Evolutionary conservation across 2,797 vertebrate species (phyloP).

Genomic region (Macropodus opercularis): DNA sequence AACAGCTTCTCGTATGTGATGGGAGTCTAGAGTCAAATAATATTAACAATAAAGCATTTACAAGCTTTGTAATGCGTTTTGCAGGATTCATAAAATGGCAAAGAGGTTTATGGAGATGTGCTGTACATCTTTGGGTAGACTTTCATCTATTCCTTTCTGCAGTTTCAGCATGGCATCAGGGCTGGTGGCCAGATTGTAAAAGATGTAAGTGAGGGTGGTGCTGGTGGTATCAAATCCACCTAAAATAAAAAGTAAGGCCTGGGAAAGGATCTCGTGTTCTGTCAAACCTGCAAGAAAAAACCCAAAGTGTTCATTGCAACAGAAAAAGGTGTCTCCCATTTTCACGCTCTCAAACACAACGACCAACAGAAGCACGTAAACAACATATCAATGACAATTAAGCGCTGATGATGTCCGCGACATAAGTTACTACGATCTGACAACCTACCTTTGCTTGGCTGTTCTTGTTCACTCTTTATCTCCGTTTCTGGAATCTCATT

Average conservation of each 20-base stretch:
- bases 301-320: too few relatives aligned
- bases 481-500: conserved; percentile 62
- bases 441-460: conserved; percentile 69
- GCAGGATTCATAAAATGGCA: not conserved
- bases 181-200: conserved; percentile 78
- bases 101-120: too few relatives aligned
- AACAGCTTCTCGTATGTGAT: conserved; percentile 58
- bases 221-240: conserved; percentile 82
- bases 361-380: too few relatives aligned
- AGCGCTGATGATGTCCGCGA: too few relatives aligned
- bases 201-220: conserved; percentile 59
- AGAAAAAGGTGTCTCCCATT: too few relatives aligned
- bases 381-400: too few relatives aligned
- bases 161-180: conserved; percentile 72
- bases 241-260: conserved; percentile 79
- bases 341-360: too few relatives aligned
- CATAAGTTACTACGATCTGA: too few relatives aligned
- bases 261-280: conserved; percentile 82
- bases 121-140: conserved; percentile 65
- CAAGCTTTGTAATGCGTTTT: not conserved
- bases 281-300: conserved; percentile 79
- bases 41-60: conserved; percentile 4
- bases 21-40: conserved; percentile 45
- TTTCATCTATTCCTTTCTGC: conserved; percentile 75
- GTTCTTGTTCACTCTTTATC: conserved; percentile 45